Conservation (phyloP, 2,888 invertebrate genomes). For the Cheilosia variabilis region DNA sequence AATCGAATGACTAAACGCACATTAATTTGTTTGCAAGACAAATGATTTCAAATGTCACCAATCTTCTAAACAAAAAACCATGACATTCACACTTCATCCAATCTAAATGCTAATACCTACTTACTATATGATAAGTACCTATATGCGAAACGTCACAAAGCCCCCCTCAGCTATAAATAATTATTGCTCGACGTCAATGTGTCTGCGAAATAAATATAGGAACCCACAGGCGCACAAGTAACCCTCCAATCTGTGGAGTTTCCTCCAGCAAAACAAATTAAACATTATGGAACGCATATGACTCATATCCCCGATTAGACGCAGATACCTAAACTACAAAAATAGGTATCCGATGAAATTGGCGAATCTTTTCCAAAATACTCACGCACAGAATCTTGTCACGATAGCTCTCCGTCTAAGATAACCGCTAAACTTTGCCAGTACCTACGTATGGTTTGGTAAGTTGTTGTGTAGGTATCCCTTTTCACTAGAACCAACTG, state of each 20-base stretch:
- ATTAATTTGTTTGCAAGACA: too few relatives aligned
- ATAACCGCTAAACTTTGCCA: slow-evolving; percentile 8
- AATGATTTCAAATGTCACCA: too few relatives aligned
- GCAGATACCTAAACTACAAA: not conserved
- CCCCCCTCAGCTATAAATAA: too few relatives aligned
- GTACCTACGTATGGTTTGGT: not conserved
- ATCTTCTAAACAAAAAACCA: too few relatives aligned
- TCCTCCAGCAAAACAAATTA: slow-evolving; percentile 8
- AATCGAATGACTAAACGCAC: too few relatives aligned
- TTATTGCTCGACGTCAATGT: too few relatives aligned
- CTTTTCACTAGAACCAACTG: slow-evolving; percentile 26
- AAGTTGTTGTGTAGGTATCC: not conserved
- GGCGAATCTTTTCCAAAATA: too few relatives aligned
- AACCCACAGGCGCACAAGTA: not conserved
- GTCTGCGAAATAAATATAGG: not conserved
- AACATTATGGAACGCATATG: slow-evolving; percentile 21
- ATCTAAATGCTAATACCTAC: too few relatives aligned
- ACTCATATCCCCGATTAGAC: slow-evolving; percentile 13
- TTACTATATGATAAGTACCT: too few relatives aligned
- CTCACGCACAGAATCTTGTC: not conserved
- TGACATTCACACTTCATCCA: too few relatives aligned
- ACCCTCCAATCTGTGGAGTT: not conserved
- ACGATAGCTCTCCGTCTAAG: not conserved
- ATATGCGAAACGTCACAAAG: too few relatives aligned
- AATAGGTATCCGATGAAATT: too few relatives aligned